A percentile compares a stretch with the other conserved stretches of the same genome.
Conservation (phyloP, 2,113 vertebrate genomes). For the Sturnus vulgaris region DNA sequence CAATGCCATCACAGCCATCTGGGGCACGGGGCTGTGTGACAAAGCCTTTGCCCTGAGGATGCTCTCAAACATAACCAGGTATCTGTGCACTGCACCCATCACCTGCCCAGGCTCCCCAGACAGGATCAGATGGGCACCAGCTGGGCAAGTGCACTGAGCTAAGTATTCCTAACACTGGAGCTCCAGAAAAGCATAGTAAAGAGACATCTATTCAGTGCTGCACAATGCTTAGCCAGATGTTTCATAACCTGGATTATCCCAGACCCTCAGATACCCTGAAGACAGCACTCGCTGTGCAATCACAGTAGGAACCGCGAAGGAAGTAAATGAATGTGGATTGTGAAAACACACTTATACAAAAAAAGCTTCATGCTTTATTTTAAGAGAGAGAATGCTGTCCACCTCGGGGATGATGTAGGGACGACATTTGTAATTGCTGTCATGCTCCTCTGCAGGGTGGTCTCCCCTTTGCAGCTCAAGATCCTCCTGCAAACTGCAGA, state of each 20-base stretch:
- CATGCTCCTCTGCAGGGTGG: background rate
- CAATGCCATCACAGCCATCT: background rate
- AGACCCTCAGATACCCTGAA: background rate
- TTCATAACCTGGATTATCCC: background rate
- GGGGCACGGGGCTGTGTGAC: background rate
- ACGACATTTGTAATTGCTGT: background rate
- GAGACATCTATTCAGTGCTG: background rate
- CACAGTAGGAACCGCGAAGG: background rate
- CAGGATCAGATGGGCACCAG: background rate
- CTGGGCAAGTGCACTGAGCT: background rate
- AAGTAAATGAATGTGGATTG: fast-evolving
- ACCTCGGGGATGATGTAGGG: background rate
- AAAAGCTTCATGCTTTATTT: background rate
- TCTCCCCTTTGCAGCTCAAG: background rate
- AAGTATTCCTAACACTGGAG: background rate
- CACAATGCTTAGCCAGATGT: background rate
- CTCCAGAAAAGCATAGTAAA: background rate
- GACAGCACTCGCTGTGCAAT: background rate
- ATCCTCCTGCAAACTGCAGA: background rate
- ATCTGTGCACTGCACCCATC: background rate
- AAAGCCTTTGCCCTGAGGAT: background rate
- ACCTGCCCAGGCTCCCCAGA: fast-evolving
- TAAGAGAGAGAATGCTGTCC: background rate
- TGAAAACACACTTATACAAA: background rate
- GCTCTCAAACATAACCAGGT: background rate